phyloP scores from a whole-genome alignment of 2,113 vertebrate species.

The Cricetomys ansorgei region DNA sequence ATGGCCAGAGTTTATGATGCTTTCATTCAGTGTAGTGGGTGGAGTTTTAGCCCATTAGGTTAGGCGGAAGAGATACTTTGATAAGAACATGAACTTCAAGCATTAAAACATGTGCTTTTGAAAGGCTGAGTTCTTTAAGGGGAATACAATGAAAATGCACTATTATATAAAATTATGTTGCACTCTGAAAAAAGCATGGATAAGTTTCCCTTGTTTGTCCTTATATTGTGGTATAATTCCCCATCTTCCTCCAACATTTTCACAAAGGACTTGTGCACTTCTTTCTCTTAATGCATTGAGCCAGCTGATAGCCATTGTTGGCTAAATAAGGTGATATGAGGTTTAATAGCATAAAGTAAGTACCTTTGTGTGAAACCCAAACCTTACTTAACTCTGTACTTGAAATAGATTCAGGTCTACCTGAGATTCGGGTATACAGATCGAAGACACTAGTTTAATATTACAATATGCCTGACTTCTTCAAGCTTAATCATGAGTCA shows the following conservation, averaged over 20 bases:
- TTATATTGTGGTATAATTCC: not conserved
- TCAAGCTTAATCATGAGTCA: slow-evolving; percentile 33
- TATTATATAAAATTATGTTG: not conserved
- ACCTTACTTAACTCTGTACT: slow-evolving; percentile 32
- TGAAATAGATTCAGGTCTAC: slow-evolving; percentile 3
- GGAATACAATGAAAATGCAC: not conserved
- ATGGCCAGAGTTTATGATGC: not conserved
- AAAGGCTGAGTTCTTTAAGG: not conserved
- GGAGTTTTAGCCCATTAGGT: not conserved
- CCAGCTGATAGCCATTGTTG: not conserved
- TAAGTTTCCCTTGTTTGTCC: not conserved
- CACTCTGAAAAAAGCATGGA: not conserved
- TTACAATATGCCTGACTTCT: slow-evolving; percentile 45
- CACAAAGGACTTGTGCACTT: not conserved
- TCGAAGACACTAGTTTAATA: slow-evolving; percentile 29
- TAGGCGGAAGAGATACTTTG: not conserved
- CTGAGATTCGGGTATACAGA: not conserved
- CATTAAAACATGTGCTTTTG: not conserved
- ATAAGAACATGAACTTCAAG: not conserved
- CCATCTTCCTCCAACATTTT: not conserved
- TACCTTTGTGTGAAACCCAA: slow-evolving; percentile 30
- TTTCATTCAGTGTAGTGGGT: not conserved
- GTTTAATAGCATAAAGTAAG: slow-evolving; percentile 40
- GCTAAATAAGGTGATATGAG: slow-evolving; percentile 29
- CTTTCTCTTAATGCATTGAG: not conserved